Base-by-base conservation (phyloP, 2,888 invertebrate species). In the Myathropa florea region DNA sequence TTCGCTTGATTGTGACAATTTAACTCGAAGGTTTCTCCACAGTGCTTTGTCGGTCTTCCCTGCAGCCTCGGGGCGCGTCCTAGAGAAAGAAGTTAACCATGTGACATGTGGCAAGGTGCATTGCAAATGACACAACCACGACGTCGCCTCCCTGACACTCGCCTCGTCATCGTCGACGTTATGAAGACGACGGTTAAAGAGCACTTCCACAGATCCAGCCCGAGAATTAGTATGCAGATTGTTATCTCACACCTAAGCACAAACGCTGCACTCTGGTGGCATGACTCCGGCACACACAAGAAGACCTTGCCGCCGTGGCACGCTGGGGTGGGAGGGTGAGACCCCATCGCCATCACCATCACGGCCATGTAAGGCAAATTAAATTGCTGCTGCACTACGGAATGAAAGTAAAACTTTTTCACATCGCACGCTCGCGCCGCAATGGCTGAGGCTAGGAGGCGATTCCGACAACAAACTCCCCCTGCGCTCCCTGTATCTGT, bases 371-470 rank as follows among this genome's bases (percentile, higher is more conserved):
- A 82, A 82, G 77, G 81, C 81, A 85, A 81, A 85, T 81, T 85
- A 85, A 85, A 85, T 81, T 85, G 85, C 85, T 82, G 85, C 85
- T 78, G 77, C 85, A 76, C 67, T 77, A 67, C 63, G 68, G 24
- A 78, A 82, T 77, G 85, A 85, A 85, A 85, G 85, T 85, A 85
- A 85, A 85, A 85, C 77, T 78, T 85, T 78, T 85, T 70, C 85
- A 72, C 85, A 85, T 77, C 67, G 68, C 72, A 72, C 61, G 33
- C 23, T 28, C 39, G 68, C 46, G 30, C 39, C 12, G 18, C 24
- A 9, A n/a, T 26, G 55, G 26, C 64, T 60, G 39, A 59, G 24
- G 39, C 39, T 72, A 46, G 39, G 6, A 46, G 39, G 39, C 39
- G 39, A 46, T 46, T 14, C 39, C 39, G 39, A 46, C 39, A 12